Conservation (phyloP, 2,113 vertebrate genomes). For the Psittacula cyanocephala region DNA sequence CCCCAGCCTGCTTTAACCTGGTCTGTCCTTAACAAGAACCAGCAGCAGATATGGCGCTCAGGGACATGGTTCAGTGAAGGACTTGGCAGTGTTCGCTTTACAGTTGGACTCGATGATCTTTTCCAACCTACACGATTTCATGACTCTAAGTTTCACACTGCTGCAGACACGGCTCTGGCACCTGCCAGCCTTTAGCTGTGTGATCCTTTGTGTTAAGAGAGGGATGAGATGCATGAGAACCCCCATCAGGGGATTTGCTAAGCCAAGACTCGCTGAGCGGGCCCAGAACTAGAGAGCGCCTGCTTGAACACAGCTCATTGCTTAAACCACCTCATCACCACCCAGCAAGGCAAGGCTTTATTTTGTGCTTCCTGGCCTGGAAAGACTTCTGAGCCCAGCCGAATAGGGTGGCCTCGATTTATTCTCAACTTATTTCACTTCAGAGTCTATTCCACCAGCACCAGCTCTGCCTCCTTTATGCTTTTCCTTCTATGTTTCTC, state of each 20-base stretch:
- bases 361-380: background rate
- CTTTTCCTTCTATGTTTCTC: too few species aligned
- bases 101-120: background rate
- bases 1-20: background rate
- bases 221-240: background rate
- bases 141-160: background rate
- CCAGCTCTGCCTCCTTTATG: background rate
- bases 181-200: background rate
- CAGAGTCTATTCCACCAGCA: background rate
- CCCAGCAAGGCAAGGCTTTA: background rate
- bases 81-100: background rate
- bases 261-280: background rate
- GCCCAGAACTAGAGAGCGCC: background rate
- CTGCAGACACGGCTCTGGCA: background rate
- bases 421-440: background rate
- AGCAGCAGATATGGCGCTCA: background rate
- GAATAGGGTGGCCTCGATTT: background rate
- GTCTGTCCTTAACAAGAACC: background rate
- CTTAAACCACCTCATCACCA: background rate
- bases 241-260: background rate
- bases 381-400: background rate
- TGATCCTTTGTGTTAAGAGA: background rate
- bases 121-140: background rate
- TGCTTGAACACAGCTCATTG: background rate
- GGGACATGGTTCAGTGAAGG: background rate